phyloP scores from a whole-genome alignment of 2,113 vertebrate genomes.

The Puffinus mauretanicus region DNA sequence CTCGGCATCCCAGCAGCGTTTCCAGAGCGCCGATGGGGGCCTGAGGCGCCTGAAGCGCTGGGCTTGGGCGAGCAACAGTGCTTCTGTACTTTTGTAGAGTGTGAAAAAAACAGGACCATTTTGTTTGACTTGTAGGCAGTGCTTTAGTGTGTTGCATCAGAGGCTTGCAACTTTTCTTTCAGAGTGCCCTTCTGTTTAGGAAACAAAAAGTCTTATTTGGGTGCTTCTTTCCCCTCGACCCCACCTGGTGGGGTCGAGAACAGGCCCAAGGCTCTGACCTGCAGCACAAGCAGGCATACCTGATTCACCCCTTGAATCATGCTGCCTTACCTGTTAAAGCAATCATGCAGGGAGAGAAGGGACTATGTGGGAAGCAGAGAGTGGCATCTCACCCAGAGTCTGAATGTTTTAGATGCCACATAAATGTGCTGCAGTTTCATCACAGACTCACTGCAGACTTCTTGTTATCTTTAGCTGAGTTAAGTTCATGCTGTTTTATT shows the following conservation, averaged over 20 bases:
- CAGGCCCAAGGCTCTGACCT: background rate
- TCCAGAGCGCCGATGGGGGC: background rate
- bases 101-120: accelerated
- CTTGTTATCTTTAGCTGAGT: background rate
- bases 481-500: background rate
- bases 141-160: no score
- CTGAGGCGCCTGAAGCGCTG: background rate
- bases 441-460: background rate
- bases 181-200: background rate
- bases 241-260: accelerated
- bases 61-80: accelerated
- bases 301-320: accelerated
- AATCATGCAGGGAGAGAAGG: no score
- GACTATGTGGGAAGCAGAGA: accelerated
- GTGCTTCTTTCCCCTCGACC: no score
- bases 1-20: background rate
- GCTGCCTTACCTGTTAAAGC: background rate
- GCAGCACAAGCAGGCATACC: no score
- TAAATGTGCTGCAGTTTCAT: background rate
- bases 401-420: background rate
- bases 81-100: accelerated
- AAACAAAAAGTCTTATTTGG: background rate
- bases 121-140: accelerated
- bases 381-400: background rate
- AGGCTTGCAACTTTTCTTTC: background rate